A percentile compares a stretch with the other conserved stretches of the same genome.
Evolutionary conservation across 2,797 vertebrate species (phyloP).

Genomic region (Syngnathus rostellatus): DNA sequence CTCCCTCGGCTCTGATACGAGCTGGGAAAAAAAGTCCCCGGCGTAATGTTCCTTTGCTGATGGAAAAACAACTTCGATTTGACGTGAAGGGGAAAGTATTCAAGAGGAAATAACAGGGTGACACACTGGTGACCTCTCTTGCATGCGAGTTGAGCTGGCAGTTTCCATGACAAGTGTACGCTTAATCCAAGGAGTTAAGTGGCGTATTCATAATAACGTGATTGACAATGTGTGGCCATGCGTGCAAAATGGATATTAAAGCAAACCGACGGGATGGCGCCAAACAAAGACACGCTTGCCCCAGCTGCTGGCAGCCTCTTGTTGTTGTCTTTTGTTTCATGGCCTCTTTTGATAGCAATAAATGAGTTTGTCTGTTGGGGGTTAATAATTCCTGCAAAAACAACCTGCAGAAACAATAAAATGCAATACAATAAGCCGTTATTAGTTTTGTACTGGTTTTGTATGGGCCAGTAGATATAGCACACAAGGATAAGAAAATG

Average conservation of each 20-base stretch:
- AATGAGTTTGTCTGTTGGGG: conserved; percentile 10
- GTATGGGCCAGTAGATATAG: background rate
- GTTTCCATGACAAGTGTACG: conserved; percentile 53
- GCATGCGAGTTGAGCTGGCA: conserved; percentile 21
- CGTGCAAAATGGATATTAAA: conserved; percentile 13
- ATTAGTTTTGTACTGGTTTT: background rate
- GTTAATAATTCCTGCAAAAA: conserved; percentile 2
- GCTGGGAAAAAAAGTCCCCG: conserved; percentile 25
- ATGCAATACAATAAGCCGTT: background rate
- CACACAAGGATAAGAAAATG: background rate
- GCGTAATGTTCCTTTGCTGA: conserved; percentile 1
- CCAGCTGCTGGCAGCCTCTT: conserved; percentile 23
- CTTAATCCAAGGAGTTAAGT: conserved; percentile 43
- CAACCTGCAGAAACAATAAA: background rate
- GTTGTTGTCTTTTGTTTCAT: conserved; percentile 24
- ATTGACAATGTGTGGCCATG: conserved; percentile 33
- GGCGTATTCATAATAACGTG: conserved; percentile 42
- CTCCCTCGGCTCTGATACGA: conserved; percentile 23
- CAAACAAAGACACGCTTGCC: conserved; percentile 14
- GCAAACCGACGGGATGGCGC: background rate
- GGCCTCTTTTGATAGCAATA: conserved; percentile 22
- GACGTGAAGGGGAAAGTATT: conserved; percentile 20
- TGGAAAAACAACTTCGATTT: conserved; percentile 36
- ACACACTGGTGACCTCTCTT: conserved; percentile 15
- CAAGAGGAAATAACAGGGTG: conserved; percentile 29